Base-by-base conservation (phyloP, 2,797 vertebrate species). In the Muscicapa striata region DNA sequence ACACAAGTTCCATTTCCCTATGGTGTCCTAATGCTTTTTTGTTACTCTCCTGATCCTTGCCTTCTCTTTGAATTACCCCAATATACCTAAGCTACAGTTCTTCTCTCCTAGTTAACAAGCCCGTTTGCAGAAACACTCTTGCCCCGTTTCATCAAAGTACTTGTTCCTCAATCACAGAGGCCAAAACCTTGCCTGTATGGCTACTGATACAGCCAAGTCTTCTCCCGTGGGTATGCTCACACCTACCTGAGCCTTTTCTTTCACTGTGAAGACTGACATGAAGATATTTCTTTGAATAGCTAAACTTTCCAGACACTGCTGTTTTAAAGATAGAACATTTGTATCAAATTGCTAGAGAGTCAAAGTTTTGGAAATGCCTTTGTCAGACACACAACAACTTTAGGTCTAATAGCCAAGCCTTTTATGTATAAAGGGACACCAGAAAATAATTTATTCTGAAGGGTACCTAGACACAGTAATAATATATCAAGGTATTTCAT, bases 381-480 rank as follows among this genome's bases (percentile, higher is more conserved):
- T 81, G 36, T 76, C 8, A 10, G 34, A 10, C 43, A 61, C 13
- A 27, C 10, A 24, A 36, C 12, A 74, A 14, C 20, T 46, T 41
- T 22, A 69, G 6, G 27, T 72, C 68, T 69, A 8, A 61, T 38
- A 67, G 36, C 69, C 12, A 72, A 59, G 27, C 8, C 13, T 76
- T 49, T 75, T 72, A 27, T 62, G 6, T 48, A 32, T 26, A 84
- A 57, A 70, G 24, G 40, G 62, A 51, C 16, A 41, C 13, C 46
- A 43, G 64, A 70, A 91, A 43, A 43, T 34, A 45, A 63, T 86
- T 88, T 16, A 43, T 93, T 91, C 70, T 51, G 75, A 48, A 75
- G 62, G 17, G 4, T 51, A 27, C n/a, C 67, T 75, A 38, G 54
- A 32, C 22, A n/a, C 14, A 57, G 29, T 38, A 83, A 79, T 79